A percentile compares a stretch with the other conserved stretches of the same genome.
Evolutionary conservation across 2,888 invertebrate species (phyloP).

Genomic region (Aphidoletes aphidimyza): DNA sequence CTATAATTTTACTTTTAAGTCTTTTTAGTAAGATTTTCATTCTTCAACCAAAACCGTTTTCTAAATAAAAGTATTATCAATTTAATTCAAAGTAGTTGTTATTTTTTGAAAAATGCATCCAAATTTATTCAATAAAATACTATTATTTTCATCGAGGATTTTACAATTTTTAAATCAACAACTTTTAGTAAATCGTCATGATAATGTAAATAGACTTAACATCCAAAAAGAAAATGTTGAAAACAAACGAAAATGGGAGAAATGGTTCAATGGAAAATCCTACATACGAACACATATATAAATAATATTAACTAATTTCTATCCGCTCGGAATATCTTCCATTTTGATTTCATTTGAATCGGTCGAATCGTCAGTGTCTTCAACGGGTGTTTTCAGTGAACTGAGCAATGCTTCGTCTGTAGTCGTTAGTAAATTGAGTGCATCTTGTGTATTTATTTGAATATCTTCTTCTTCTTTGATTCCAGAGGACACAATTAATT

Average conservation of each 20-base stretch:
- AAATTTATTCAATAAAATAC: no score
- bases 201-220: not conserved
- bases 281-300: no score
- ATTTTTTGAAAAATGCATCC: no score
- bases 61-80: no score
- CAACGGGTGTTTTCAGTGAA: slow-evolving; percentile 63
- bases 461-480: not conserved
- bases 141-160: no score
- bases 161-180: not conserved
- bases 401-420: not conserved
- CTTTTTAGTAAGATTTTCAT: no score
- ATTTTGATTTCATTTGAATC: slow-evolving; percentile 58
- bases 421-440: slow-evolving; percentile 59
- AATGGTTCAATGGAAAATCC: not conserved
- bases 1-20: no score
- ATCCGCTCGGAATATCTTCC: slow-evolving; percentile 46
- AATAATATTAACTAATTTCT: slow-evolving; percentile 7
- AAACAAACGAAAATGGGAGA: not conserved
- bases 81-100: no score
- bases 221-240: not conserved
- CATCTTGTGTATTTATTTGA: slow-evolving; percentile 58
- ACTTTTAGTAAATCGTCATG: not conserved
- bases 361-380: slow-evolving; percentile 58
- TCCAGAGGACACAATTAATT: not conserved
- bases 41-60: no score